Base-by-base conservation (phyloP, 1,140 invertebrate species). In the Drosophila nebulosa region DNA sequence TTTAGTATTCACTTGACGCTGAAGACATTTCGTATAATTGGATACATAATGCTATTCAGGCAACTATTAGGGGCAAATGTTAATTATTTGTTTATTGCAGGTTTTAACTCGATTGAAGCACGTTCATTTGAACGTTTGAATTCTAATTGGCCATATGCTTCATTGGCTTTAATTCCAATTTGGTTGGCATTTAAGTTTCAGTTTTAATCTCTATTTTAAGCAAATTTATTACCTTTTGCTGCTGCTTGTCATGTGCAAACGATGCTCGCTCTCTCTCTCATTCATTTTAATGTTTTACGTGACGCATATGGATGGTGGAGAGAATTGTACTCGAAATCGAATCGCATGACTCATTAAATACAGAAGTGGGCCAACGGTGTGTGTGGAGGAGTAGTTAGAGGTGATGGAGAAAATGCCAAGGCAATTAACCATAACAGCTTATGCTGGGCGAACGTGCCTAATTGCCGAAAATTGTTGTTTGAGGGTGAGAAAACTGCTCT, bases 251-350 rank as follows among this genome's bases (percentile, higher is more conserved):
- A 74, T 74, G 63, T 74, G 71, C 71, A 67, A 74, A 42, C 71
- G 56, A 60, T 61, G 53, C 36, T 64, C 18, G 50, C 10, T 74
- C n/a, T 74, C 18, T 55, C 10, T 74, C n/a, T 74, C 69, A 78
- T 81, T 81, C 63, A 81, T 81, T 81, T 81, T 81, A 81, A 81
- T 81, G 78, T 81, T 81, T 74, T 81, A 81, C 78, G 78, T 81
- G 78, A 81, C 78, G 78, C 78, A 69, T 62, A 62, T 62, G 58
- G 39, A 7, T 14, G 39, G 39, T n/a, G 6, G 7, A 9, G 39
- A 27, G 32, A 32, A 32, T 55, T 9, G 26, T 30, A 55, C 67
- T 67, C 70, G 72, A 67, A 74, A 79, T 69, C 70, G 76, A 79
- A 79, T 79, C 63, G 60, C 64, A 69, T 61, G 78, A 73, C 69